phyloP scores from a whole-genome alignment of 2,797 vertebrate genomes.

The Chelonia mydas region DNA sequence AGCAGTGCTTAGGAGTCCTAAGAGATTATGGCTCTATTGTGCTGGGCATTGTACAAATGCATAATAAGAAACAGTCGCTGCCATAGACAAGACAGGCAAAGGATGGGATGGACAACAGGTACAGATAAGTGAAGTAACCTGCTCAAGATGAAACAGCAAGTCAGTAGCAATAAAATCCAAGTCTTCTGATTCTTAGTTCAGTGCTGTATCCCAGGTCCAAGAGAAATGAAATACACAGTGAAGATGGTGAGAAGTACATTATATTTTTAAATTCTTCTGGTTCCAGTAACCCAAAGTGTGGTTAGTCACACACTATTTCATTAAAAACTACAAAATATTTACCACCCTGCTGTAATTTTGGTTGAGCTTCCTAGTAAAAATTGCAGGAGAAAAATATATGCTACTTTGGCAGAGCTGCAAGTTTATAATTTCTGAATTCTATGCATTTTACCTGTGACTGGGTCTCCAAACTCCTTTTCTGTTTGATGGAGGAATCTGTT shows the following conservation, averaged over 20 bases:
- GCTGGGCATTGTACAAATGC: not conserved
- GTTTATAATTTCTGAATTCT: not conserved
- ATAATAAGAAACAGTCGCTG: not conserved
- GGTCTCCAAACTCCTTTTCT: not conserved
- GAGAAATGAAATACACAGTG: not conserved
- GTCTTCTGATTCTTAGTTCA: not conserved
- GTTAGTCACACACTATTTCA: not conserved
- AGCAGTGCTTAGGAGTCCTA: not conserved
- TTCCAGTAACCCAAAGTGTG: not conserved
- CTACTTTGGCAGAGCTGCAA: not conserved
- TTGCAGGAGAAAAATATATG: not conserved
- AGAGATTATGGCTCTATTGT: not conserved
- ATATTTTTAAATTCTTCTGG: not conserved
- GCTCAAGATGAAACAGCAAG: not conserved
- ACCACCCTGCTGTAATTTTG: not conserved
- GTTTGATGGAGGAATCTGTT: not conserved
- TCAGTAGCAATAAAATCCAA: not conserved
- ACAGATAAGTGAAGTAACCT: not conserved
- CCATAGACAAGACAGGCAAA: not conserved
- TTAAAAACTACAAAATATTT: not conserved
- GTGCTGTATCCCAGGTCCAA: not conserved
- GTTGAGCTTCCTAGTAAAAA: not conserved
- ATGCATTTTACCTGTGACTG: not conserved
- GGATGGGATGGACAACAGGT: not conserved
- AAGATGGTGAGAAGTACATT: not conserved